Conservation (phyloP, 2,797 vertebrate genomes). For the Gallinago nigripennis region DNA sequence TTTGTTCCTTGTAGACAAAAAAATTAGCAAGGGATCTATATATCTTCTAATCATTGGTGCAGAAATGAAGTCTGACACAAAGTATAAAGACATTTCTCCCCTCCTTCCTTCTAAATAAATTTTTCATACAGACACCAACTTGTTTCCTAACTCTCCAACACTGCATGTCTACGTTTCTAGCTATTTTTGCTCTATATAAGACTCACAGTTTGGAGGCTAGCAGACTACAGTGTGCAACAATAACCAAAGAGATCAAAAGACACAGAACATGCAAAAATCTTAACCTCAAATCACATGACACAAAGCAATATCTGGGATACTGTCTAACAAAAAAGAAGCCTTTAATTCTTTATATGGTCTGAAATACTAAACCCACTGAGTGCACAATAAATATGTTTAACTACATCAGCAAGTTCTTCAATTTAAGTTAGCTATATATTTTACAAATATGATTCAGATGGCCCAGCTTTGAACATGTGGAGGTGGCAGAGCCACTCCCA, state of each 20-base stretch:
- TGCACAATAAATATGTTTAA: background rate
- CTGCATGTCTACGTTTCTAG: background rate
- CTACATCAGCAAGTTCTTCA: background rate
- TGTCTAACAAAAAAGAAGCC: background rate
- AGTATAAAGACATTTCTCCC: background rate
- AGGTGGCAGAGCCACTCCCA: background rate
- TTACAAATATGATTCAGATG: background rate
- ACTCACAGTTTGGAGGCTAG: background rate
- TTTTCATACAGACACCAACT: background rate
- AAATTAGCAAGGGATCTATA: background rate
- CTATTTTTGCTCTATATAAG: background rate
- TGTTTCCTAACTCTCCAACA: background rate
- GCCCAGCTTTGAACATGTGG: background rate
- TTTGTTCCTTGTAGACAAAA: conserved; percentile 17
- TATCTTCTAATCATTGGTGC: background rate
- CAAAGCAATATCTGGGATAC: background rate
- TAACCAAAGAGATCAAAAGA: background rate
- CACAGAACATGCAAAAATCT: background rate
- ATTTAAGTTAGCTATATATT: background rate
- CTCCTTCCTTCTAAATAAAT: background rate
- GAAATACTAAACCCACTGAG: background rate
- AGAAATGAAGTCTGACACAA: conserved; percentile 12
- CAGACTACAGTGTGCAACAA: background rate
- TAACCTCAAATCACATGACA: background rate
- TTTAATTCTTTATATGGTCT: background rate